A percentile compares a stretch with the other conserved stretches of the same genome.
phyloP scores from a whole-genome alignment of 2,888 invertebrate genomes.

The Drosophila subsilvestris region DNA sequence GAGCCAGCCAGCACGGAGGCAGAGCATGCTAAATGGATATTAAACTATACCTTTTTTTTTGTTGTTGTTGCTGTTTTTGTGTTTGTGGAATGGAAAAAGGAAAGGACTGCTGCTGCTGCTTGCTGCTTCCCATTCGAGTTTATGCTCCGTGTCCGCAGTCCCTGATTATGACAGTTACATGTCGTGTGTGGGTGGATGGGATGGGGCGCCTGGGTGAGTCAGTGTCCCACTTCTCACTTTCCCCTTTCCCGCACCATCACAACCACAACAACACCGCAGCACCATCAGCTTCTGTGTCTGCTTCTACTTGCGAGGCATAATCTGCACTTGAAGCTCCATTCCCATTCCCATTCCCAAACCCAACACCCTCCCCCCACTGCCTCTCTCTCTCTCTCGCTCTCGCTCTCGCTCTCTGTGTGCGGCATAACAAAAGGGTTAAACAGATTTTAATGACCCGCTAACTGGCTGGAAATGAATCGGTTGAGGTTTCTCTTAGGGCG shows the following conservation, averaged over 20 bases:
- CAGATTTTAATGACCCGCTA: conserved; percentile 10
- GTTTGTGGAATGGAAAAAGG: neutral
- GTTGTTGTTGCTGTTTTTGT: conserved; percentile 7
- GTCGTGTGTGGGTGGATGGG: conserved; percentile 46
- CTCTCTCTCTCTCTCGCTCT: neutral
- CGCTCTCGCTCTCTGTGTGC: neutral
- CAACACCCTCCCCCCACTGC: neutral
- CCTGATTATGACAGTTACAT: conserved; percentile 69
- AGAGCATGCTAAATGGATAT: conserved; percentile 76
- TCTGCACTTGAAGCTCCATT: conserved; percentile 21
- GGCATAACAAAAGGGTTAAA: conserved; percentile 4
- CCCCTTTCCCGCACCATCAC: neutral
- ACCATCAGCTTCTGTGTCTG: neutral
- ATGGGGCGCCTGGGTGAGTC: conserved; percentile 19
- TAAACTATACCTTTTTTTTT: conserved; percentile 60
- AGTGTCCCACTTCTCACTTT: conserved; percentile 1
- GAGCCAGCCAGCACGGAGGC: conserved; percentile 41
- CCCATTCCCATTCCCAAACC: too few relatives aligned
- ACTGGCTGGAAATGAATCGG: conserved; percentile 1
- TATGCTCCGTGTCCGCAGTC: conserved; percentile 35
- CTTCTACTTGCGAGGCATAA: conserved; percentile 15
- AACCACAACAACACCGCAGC: neutral
- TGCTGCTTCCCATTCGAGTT: conserved; percentile 31
- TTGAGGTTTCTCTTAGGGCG: neutral
- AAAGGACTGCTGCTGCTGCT: neutral